Conservation (phyloP, 2,113 vertebrate species). For the Gila orcuttii region DNA sequence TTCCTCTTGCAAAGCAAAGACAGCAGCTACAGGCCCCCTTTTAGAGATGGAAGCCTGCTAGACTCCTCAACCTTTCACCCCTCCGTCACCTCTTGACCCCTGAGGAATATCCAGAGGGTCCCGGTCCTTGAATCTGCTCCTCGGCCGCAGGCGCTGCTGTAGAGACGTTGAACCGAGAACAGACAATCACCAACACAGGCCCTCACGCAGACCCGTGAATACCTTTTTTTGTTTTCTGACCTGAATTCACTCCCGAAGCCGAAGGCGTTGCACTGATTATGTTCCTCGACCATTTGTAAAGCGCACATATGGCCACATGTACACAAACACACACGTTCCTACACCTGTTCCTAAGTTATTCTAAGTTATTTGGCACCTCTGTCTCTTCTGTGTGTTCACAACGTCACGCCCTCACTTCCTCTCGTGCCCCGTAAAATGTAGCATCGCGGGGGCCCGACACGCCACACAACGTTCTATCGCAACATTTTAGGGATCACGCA, state of each 20-base stretch:
- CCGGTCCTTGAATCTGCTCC: constrained; percentile 60
- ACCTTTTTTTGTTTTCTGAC: constrained; percentile 50
- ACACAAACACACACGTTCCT: constrained; percentile 23
- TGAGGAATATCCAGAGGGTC: constrained; percentile 42
- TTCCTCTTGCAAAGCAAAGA: constrained; percentile 96
- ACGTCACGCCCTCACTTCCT: neutral
- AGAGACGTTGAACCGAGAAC: constrained; percentile 75
- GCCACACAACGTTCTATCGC: constrained; percentile 71
- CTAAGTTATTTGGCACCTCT: constrained; percentile 76
- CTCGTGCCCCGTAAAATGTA: constrained; percentile 45
- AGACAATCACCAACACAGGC: constrained; percentile 74
- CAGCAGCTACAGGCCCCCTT: constrained; percentile 91
- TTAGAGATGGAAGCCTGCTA: constrained; percentile 99
- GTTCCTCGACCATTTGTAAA: constrained; percentile 63
- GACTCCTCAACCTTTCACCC: constrained; percentile 65
- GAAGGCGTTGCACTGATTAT: constrained; percentile 76
- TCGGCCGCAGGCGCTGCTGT: constrained; percentile 69
- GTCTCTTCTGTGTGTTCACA: constrained; percentile 70
- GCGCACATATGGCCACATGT: constrained; percentile 58
- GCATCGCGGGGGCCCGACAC: constrained; percentile 61
- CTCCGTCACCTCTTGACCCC: constrained; percentile 64
- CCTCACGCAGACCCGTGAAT: constrained; percentile 38
- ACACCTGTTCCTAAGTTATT: constrained; percentile 70
- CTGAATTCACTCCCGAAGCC: constrained; percentile 54
- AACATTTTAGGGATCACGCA: constrained; percentile 68